A percentile compares a stretch with the other conserved stretches of the same genome.
Evolutionary conservation across 2,113 vertebrate genomes (phyloP).

Genomic region (Microtus richardsoni): DNA sequence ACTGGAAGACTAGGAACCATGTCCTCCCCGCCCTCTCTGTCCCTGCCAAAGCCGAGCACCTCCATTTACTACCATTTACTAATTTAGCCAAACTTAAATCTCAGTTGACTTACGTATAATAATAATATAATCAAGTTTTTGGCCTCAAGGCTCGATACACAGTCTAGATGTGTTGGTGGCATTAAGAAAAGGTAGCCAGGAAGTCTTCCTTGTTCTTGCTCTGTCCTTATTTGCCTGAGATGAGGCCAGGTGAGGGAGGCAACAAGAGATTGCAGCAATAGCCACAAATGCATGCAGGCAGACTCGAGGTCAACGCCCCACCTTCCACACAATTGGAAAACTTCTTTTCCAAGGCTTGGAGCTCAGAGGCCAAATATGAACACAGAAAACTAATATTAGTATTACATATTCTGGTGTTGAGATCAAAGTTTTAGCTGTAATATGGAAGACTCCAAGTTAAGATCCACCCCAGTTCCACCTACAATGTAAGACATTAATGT

Average conservation of each 20-base stretch:
- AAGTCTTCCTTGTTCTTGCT: not conserved
- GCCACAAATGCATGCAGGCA: not conserved
- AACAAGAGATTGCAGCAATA: not conserved
- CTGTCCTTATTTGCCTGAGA: not conserved
- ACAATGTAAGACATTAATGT: not conserved
- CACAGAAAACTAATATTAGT: not conserved
- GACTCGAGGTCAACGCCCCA: not conserved
- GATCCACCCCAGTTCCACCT: not conserved
- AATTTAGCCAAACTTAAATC: not conserved
- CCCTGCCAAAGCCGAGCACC: not conserved
- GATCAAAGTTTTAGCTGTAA: not conserved
- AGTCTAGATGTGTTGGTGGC: not conserved
- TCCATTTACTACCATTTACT: not conserved
- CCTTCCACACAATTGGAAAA: not conserved
- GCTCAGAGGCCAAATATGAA: not conserved
- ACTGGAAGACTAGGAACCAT: not conserved
- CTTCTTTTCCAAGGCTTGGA: not conserved
- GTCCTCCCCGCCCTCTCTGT: no score
- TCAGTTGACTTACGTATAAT: not conserved
- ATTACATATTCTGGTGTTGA: not conserved
- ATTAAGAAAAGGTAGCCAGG: not conserved
- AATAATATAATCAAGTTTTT: slow-evolving; percentile 6
- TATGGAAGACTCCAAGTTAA: not conserved
- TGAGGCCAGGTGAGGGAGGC: not conserved
- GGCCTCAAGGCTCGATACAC: not conserved